phyloP scores from a whole-genome alignment of 2,797 vertebrate genomes.

The Rhynchonycteris naso region DNA sequence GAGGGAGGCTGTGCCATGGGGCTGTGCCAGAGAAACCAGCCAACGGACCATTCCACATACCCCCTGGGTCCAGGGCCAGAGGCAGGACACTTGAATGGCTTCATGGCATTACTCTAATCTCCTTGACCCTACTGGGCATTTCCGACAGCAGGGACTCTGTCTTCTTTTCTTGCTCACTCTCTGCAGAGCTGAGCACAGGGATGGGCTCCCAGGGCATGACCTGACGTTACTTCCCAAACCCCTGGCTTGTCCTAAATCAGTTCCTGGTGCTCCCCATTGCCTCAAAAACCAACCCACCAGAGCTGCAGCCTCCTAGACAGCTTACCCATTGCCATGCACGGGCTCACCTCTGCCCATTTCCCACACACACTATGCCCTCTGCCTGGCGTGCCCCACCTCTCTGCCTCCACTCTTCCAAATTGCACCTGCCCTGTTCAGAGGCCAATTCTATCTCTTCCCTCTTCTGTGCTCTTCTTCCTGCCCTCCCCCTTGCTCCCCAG shows the following conservation, averaged over 20 bases:
- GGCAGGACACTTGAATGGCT: not conserved
- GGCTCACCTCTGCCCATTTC: not conserved
- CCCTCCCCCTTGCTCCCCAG: not conserved
- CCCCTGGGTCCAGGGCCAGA: not conserved
- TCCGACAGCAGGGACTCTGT: not conserved
- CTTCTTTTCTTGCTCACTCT: not conserved
- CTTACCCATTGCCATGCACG: fast-evolving
- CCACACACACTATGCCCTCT: not conserved
- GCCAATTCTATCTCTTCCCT: not conserved
- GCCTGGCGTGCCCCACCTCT: fast-evolving
- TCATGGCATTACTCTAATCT: not conserved
- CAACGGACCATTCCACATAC: not conserved
- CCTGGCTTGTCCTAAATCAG: not conserved
- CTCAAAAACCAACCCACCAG: not conserved
- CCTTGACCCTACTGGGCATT: not conserved
- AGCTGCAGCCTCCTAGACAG: not conserved
- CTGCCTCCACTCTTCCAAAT: not conserved
- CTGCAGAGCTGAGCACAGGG: not conserved
- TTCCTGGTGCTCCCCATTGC: fast-evolving
- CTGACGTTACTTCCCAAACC: not conserved
- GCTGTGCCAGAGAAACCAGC: not conserved
- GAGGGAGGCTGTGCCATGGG: slow-evolving; percentile 27
- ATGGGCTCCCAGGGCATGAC: not conserved
- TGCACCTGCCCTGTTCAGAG: not conserved
- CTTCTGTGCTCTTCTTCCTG: not conserved